Base-by-base conservation (phyloP, 2,797 vertebrate species). In the Lacerta bilineata region DNA sequence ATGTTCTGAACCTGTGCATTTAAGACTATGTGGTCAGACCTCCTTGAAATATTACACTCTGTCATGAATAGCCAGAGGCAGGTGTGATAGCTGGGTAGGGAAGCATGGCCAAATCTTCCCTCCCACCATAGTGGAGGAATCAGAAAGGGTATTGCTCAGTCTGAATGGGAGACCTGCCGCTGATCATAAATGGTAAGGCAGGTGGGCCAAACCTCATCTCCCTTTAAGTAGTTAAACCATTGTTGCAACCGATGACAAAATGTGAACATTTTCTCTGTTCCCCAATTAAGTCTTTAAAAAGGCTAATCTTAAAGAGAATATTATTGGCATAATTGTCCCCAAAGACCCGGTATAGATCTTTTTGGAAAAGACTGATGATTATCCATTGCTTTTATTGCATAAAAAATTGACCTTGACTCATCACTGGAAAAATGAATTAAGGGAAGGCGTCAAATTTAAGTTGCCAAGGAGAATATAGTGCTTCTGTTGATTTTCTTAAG, bases 281-380 rank as follows among this genome's bases (percentile, higher is more conserved):
- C 18, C 50, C 27, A 61, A 80, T 39, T 83, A 84, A 88, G 46
- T 5, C 29, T 84, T 69, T 66, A 33, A 72, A 88, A 76, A 18
- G 46, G 39, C 27, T 71, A 23, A 43, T 84, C 71, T 78, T 68
- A 76, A 76, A 71, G 82, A 84, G 8, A 71, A 80, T 84, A 33
- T 88, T 80, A 84, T 61, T 88, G 46, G 82, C 27, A 64, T 80
- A 46, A 61, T 84, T 84, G 76, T 74, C 55, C 83, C 69, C 80
- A 50, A 80, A 72, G 76, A 64, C 18, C 18, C 15, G 43, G 50
- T 80, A 88, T 72, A 80, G 68, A 84, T 84, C n/a, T 79, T 78
- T 79, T 36, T 3, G 33, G 4, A 43, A 43, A 84, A 80, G 25
- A 39, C 39, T 29, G 15, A 64, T 84, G 46, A 79, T 80, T 88